Evolutionary conservation across 2,888 invertebrate genomes (phyloP), one percentile per base, ranked within the genome.

Genomic region (Eledone cirrhosa): DNA sequence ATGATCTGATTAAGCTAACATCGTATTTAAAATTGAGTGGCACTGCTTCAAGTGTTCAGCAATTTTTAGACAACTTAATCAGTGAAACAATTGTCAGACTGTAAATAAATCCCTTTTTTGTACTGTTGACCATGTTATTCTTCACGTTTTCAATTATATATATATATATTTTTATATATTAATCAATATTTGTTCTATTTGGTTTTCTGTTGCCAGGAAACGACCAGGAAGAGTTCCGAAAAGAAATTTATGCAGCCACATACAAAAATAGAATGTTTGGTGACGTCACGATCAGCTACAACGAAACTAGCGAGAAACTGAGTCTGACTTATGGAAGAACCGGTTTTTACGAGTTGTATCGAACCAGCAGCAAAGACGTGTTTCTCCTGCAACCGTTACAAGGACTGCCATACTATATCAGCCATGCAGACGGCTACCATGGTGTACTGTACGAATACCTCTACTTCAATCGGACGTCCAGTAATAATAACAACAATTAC

Each of bases 261-360:
- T 84, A 81, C 77, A 74, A 80, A 1, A 81, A 82, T 78, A 80
- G 79, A 24, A 81, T 80, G 22, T 83, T 81, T 33, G 83, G 83
- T n/a, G 80, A 83, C 27, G 65, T 84, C 48, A 31, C 33, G 1
- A 79, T 83, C 31, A 74, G 63, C 29, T 77, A 72, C n/a, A 81
- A 83, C 53, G 79, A 72, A 7, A 72, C 72, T 72, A 27, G 63
- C 1, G 29, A 78, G 8, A 48, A 31, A 14, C 78, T 84, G 0
- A 47, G 22, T n/a, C 78, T 84, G 67, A 65, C 76, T 13, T 84
- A 84, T 47, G 84, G 84, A 0, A 77, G 80, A 14, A 47, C 78
- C 14, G 83, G 80, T n/a, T 48, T 59, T 0, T 84, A 80, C 78
- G 48, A 29, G 0, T 77, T 84, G 29, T 24, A 72, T 11, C 81